phyloP scores from a whole-genome alignment of 2,888 invertebrate species.

The Pheosia tremula region DNA sequence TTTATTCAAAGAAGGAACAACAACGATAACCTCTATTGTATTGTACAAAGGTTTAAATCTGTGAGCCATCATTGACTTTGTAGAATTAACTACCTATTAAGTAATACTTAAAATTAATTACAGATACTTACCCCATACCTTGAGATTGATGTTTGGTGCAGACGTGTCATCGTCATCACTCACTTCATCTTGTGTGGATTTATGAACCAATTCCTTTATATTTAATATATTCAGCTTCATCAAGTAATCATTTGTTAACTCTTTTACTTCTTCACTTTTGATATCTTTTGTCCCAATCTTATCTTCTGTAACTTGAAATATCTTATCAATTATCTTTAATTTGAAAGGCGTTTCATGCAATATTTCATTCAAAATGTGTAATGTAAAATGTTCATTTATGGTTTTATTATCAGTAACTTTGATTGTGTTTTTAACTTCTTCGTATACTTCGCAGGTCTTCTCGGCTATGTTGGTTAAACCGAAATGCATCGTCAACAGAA shows the following conservation, averaged over 20 bases:
- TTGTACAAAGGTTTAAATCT: too few relatives aligned
- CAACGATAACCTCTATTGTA: too few relatives aligned
- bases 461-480: slow-evolving; percentile 41
- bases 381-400: slow-evolving; percentile 12
- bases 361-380: slow-evolving; percentile 27
- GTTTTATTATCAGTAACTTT: slow-evolving; percentile 14
- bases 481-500: slow-evolving; percentile 43
- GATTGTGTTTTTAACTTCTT: slow-evolving; percentile 29
- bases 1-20: too few relatives aligned
- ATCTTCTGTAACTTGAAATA: neutral
- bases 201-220: slow-evolving; percentile 12
- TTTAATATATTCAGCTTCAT: slow-evolving; percentile 12
- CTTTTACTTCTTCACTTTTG: slow-evolving; percentile 8
- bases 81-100: too few relatives aligned
- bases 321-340: slow-evolving; percentile 11
- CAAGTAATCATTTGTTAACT: slow-evolving; percentile 14
- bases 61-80: too few relatives aligned
- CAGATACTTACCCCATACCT: slow-evolving; percentile 36
- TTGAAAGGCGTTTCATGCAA: slow-evolving; percentile 20
- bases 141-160: slow-evolving; percentile 16
- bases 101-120: neutral
- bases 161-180: neutral
- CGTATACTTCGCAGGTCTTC: slow-evolving; percentile 36
- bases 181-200: neutral
- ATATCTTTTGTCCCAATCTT: neutral